These are phyloP conservation scores for Oreochromis mossambicus DNA, from an alignment of 2,797 vertebrate species.

Conservation along the genomic window DNA sequence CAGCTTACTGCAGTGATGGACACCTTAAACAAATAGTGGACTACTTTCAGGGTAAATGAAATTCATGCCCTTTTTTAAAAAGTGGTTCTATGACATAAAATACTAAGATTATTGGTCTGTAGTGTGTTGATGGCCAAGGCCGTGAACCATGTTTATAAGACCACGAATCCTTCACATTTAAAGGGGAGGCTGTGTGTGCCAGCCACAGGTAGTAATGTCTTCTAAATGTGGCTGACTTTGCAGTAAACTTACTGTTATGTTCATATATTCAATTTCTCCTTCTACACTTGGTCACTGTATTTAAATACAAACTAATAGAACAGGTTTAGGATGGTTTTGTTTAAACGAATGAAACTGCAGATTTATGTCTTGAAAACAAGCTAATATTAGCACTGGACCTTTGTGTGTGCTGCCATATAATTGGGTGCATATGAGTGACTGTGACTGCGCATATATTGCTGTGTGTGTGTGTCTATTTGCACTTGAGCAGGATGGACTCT, in stretches of 20 bases:
- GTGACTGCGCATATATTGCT: conserved; percentile 35
- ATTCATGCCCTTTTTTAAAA: neutral
- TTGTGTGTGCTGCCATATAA: neutral
- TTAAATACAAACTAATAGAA: neutral
- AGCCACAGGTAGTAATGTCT: neutral
- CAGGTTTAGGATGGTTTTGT: neutral
- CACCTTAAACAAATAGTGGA: neutral
- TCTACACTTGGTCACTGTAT: neutral
- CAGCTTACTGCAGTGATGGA: neutral
- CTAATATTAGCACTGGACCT: neutral
- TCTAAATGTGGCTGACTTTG: neutral
- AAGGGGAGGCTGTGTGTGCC: no score
- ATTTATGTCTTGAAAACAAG: neutral
- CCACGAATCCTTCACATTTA: neutral
- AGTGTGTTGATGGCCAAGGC: neutral
- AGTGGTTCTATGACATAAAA: neutral
- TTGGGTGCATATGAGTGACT: neutral
- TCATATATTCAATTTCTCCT: neutral
- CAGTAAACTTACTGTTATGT: neutral
- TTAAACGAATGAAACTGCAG: neutral
- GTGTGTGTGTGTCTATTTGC: conserved; percentile 46
- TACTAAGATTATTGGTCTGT: neutral
- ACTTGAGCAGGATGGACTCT: conserved; percentile 42
- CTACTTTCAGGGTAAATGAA: neutral
- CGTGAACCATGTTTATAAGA: fast-evolving